Evolutionary conservation across 30 jellyfish, hydroid and myxozoan genomes (phyloP).

Genomic region (Catostylus mosaicus): DNA sequence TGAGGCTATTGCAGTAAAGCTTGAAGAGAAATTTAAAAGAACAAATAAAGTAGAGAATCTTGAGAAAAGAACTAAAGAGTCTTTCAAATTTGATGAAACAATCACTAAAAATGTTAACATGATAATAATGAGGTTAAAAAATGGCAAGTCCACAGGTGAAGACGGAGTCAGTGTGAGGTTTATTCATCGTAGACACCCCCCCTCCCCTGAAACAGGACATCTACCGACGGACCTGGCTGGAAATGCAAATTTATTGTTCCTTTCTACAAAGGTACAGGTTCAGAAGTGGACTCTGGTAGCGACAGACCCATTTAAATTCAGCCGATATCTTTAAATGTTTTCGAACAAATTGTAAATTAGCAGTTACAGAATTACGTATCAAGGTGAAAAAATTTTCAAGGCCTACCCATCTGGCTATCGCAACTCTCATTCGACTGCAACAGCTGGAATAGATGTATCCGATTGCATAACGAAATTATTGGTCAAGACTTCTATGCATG

Average conservation of each 20-base stretch:
- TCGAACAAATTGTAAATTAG: slow-evolving; percentile 51
- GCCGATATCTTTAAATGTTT: slow-evolving; percentile 35
- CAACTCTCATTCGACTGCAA: slow-evolving; percentile 44
- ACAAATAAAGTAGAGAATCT: slow-evolving; percentile 36
- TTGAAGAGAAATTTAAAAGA: slow-evolving; percentile 38
- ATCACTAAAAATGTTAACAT: slow-evolving; percentile 35
- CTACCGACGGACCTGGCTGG: slow-evolving; percentile 43
- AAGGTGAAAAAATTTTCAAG: slow-evolving; percentile 10
- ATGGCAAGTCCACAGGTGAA: slow-evolving; percentile 60
- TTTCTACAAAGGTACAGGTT: slow-evolving; percentile 42
- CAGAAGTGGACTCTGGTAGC: slow-evolving; percentile 52
- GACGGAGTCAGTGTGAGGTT: slow-evolving; percentile 53
- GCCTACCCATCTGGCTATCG: slow-evolving; percentile 56
- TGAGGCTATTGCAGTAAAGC: slow-evolving; percentile 62
- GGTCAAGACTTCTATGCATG: slow-evolving; percentile 57
- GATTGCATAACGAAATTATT: slow-evolving; percentile 54
- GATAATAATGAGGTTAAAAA: slow-evolving; percentile 42
- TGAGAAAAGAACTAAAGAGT: slow-evolving; percentile 40
- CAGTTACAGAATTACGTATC: slow-evolving; percentile 45
- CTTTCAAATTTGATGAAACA: slow-evolving; percentile 55
- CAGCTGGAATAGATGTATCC: slow-evolving; percentile 61
- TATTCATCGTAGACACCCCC: slow-evolving; percentile 15
- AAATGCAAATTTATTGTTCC: slow-evolving; percentile 51
- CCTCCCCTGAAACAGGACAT: slow-evolving; percentile 34
- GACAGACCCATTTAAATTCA: slow-evolving; percentile 45